Evolutionary conservation across 92 coral and sea anemone genomes (phyloP), one percentile per base, ranked within the genome.

Genomic region (Montipora capitata): DNA sequence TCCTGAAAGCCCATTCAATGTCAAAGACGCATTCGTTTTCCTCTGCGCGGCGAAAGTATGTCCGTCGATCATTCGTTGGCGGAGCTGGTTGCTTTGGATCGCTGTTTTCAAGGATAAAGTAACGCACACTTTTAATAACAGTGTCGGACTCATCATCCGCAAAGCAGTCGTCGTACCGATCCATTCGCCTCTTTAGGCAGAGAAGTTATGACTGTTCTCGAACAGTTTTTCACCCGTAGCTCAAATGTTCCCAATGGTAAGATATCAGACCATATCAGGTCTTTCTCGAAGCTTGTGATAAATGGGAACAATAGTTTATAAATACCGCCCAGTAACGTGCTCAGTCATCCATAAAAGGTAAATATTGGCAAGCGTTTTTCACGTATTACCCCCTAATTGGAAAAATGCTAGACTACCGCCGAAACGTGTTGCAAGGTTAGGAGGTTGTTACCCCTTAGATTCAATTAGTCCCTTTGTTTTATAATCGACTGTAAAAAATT

Each of bases 21-120:
- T 93, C 94, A 72, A 90, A 93, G 67, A 93, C 94, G 75, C 84
- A 86, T 44, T 93, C 94, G 72, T 93, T 93, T 17, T 81, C 89
- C 38, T 63, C 67, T 13, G 74, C 16, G 43, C 76, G 57, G 68
- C 81, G 82, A 16, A 79, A 54, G 16, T 72, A 66, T 44, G 58
- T 67, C 10, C 80, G 82, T 10, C 35, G 72, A 58, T 43, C 58
- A 56, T 42, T 72, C 3, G 27, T 17, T 49, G 76, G 56, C 11
- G 40, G 3, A n/a, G 13, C 42, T 67, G 13, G 72, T 78, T 78
- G 17, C 11, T 13, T 45, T 45, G 4, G 16, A 38, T 81, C 40
- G 40, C 43, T 67, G 40, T 11, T 49, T 18, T 15, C 51, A 40
- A 14, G 85, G 68, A 54, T 54, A 42, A 40, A 39, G 52, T 11